Evolutionary conservation across 2,113 vertebrate species (phyloP).

Genomic region (Reinhardtius hippoglossoides): DNA sequence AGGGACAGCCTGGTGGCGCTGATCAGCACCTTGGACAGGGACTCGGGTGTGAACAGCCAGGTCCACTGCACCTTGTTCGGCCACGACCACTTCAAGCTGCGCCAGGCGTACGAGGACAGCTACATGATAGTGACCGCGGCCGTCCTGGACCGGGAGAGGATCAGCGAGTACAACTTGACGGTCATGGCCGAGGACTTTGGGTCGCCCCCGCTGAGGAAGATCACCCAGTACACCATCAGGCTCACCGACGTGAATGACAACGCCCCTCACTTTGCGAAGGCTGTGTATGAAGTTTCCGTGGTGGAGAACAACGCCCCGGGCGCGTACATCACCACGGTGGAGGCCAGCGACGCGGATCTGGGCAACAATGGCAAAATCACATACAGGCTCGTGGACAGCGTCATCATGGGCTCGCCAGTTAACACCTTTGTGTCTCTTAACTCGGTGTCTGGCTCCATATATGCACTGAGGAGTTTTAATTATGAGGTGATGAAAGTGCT

Average conservation of each 20-base stretch:
- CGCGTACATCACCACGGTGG: slow-evolving; percentile 88
- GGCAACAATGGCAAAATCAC: slow-evolving; percentile 90
- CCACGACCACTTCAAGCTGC: slow-evolving; percentile 91
- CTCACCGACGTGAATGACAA: slow-evolving; percentile 95
- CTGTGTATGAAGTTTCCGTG: slow-evolving; percentile 88
- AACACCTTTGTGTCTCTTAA: slow-evolving; percentile 94
- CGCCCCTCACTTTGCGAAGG: slow-evolving; percentile 86
- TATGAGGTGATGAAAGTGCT: slow-evolving; percentile 90
- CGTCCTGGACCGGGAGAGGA: slow-evolving; percentile 87
- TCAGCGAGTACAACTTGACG: slow-evolving; percentile 92
- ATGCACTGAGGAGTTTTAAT: slow-evolving; percentile 93
- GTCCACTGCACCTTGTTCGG: slow-evolving; percentile 92
- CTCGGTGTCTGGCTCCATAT: slow-evolving; percentile 90
- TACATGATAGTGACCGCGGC: slow-evolving; percentile 92
- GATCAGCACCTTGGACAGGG: slow-evolving; percentile 93
- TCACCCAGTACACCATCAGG: slow-evolving; percentile 87
- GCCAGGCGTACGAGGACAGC: slow-evolving; percentile 92
- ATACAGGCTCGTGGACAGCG: slow-evolving; percentile 87
- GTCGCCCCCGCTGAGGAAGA: slow-evolving; percentile 85
- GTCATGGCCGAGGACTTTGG: slow-evolving; percentile 95
- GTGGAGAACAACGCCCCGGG: slow-evolving; percentile 91
- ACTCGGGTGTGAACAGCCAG: slow-evolving; percentile 90
- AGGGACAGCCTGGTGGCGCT: slow-evolving; percentile 93
- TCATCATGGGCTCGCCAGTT: slow-evolving; percentile 86
- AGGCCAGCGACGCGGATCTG: slow-evolving; percentile 87